Conservation (phyloP, 2,888 invertebrate species). For the Pristionchus japonicus region DNA sequence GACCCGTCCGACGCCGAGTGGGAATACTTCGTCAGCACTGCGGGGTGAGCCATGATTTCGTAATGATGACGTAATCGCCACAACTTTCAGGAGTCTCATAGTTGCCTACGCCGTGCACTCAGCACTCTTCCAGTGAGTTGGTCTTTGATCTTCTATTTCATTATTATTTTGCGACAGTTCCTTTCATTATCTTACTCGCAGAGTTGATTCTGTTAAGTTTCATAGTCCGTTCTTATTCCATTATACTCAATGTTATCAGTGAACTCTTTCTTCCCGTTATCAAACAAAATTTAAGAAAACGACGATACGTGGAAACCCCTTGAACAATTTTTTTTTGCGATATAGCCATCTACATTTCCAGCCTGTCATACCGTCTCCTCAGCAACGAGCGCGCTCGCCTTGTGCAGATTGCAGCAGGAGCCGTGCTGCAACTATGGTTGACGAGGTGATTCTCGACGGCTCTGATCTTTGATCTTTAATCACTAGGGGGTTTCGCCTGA, state of each 20-base stretch:
- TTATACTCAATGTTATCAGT: background rate
- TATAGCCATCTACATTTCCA: too few relatives aligned
- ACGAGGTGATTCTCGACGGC: background rate
- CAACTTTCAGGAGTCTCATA: background rate
- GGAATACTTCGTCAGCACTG: background rate
- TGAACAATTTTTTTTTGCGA: too few relatives aligned
- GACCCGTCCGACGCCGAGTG: conserved; percentile 21
- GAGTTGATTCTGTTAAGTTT: background rate
- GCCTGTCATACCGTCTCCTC: background rate
- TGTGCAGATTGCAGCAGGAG: background rate
- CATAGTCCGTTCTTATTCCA: too few relatives aligned
- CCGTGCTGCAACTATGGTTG: background rate
- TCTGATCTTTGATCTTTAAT: too few relatives aligned
- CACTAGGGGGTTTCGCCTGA: too few relatives aligned
- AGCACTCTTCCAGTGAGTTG: background rate
- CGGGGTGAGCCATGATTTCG: background rate
- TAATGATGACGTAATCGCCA: background rate
- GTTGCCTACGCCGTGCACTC: background rate
- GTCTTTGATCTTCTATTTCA: background rate
- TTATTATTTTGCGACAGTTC: too few relatives aligned
- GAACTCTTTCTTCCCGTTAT: background rate
- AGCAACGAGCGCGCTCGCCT: background rate
- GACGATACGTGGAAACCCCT: too few relatives aligned
- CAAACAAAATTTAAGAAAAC: too few relatives aligned
- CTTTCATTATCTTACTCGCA: too few relatives aligned